Conservation (phyloP, 2,113 vertebrate species). For the Leptobrachium ailaonicum region DNA sequence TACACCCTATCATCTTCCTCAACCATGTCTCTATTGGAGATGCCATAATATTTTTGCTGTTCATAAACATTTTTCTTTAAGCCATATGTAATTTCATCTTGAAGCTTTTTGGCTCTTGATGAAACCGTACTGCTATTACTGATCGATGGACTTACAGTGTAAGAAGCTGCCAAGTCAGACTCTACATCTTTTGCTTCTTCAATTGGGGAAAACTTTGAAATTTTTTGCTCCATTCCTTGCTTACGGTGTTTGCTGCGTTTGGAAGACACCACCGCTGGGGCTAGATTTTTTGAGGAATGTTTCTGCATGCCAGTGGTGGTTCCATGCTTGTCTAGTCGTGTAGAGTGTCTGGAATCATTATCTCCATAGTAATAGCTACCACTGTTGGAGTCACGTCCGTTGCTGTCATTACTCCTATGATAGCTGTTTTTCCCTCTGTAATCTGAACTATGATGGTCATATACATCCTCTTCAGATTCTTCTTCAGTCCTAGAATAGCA, state of each 20-base stretch:
- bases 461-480: constrained; percentile 91
- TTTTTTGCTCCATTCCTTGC: constrained; percentile 96
- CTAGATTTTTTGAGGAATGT: constrained; percentile 87
- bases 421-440: constrained; percentile 77
- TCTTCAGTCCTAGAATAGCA: constrained; percentile 87
- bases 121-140: constrained; percentile 81
- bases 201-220: constrained; percentile 97
- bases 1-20: constrained; percentile 90
- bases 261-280: constrained; percentile 86
- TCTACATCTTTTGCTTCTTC: constrained; percentile 97
- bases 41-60: constrained; percentile 90
- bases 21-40: constrained; percentile 77
- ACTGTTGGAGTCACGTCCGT: constrained; percentile 73
- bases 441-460: constrained; percentile 81
- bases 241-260: constrained; percentile 98
- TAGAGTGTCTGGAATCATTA: constrained; percentile 82
- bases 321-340: constrained; percentile 74
- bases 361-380: constrained; percentile 79
- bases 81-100: constrained; percentile 87
- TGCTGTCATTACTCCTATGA: constrained; percentile 78
- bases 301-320: constrained; percentile 76
- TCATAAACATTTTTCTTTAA: constrained; percentile 92
- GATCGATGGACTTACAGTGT: constrained; percentile 75
- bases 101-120: constrained; percentile 87
- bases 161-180: constrained; percentile 89